These are phyloP conservation scores for Synergus laeviventris DNA, from an alignment of 2,888 invertebrate genomes.

Conservation along the genomic window DNA sequence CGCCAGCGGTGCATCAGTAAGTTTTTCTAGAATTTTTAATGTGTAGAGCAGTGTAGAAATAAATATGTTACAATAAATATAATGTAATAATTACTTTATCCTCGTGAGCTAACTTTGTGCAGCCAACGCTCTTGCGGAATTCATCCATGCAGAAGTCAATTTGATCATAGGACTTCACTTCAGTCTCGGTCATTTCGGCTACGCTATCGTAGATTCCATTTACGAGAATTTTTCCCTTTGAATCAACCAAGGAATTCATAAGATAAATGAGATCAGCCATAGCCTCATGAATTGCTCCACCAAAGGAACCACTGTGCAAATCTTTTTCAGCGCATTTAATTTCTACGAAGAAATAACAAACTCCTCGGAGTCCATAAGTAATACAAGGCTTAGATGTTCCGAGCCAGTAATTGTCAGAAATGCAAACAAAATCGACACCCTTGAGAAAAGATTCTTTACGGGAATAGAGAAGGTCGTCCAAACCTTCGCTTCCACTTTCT, in stretches of 20 bases:
- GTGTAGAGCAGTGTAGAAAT: not conserved
- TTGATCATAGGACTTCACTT: slow-evolving; percentile 84
- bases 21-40: slow-evolving; percentile 76
- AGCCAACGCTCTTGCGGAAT: slow-evolving; percentile 86
- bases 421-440: slow-evolving; percentile 94
- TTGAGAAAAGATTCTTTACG: slow-evolving; percentile 88
- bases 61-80: slow-evolving; percentile 32
- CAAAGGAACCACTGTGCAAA: slow-evolving; percentile 96
- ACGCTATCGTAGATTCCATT: slow-evolving; percentile 91
- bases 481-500: slow-evolving; percentile 97
- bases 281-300: slow-evolving; percentile 94
- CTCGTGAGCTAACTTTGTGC: slow-evolving; percentile 83
- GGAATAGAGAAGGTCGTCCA: slow-evolving; percentile 87
- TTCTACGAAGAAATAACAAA: slow-evolving; percentile 93
- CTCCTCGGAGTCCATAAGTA: slow-evolving; percentile 96
- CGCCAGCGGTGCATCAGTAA: slow-evolving; percentile 97
- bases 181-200: slow-evolving; percentile 83
- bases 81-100: slow-evolving; percentile 79
- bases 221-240: slow-evolving; percentile 90
- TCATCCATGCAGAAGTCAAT: slow-evolving; percentile 92
- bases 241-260: slow-evolving; percentile 89
- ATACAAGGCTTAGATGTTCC: slow-evolving; percentile 98
- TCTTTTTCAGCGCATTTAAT: slow-evolving; percentile 94
- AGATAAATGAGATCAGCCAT: slow-evolving; percentile 94
- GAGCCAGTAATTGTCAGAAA: slow-evolving; percentile 99